phyloP scores from a whole-genome alignment of 23 tunicate species.

The Ciona savignyi region DNA sequence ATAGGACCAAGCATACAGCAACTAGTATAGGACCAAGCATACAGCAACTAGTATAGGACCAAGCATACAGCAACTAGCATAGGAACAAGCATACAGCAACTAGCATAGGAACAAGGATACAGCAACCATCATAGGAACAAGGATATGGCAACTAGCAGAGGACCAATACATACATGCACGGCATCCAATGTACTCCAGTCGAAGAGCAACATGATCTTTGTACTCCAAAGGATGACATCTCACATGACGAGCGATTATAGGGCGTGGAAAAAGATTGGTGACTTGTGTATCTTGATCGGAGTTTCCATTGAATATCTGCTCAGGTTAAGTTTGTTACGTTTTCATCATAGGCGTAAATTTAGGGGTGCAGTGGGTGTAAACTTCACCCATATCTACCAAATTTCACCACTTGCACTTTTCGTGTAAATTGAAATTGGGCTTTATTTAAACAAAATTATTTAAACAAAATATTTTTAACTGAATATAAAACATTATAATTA shows the following conservation, averaged over 20 bases:
- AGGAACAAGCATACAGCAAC: too few relatives aligned
- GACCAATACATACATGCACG: constrained; percentile 51
- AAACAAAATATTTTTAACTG: too few relatives aligned
- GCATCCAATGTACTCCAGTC: constrained; percentile 93
- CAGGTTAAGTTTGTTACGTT: not conserved
- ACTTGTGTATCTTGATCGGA: constrained; percentile 83
- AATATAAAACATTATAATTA: too few relatives aligned
- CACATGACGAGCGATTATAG: constrained; percentile 74
- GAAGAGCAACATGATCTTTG: constrained; percentile 36
- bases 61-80: too few relatives aligned
- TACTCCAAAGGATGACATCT: constrained; percentile 60
- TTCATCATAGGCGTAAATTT: not conserved
- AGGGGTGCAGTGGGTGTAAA: too few relatives aligned
- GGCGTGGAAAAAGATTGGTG: constrained; percentile 86
- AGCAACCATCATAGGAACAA: too few relatives aligned
- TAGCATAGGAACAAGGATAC: too few relatives aligned
- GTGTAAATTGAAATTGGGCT: not conserved
- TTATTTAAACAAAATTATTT: too few relatives aligned
- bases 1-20: too few relatives aligned
- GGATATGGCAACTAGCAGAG: too few relatives aligned
- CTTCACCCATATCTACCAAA: not conserved
- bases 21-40: too few relatives aligned
- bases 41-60: too few relatives aligned
- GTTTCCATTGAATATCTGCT: constrained; percentile 75
- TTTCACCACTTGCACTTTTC: not conserved